Percentiles rank a stretch among this genome's conserved stretches.
phyloP scores from a whole-genome alignment of 2,113 vertebrate species.

The Gulo gulo region DNA sequence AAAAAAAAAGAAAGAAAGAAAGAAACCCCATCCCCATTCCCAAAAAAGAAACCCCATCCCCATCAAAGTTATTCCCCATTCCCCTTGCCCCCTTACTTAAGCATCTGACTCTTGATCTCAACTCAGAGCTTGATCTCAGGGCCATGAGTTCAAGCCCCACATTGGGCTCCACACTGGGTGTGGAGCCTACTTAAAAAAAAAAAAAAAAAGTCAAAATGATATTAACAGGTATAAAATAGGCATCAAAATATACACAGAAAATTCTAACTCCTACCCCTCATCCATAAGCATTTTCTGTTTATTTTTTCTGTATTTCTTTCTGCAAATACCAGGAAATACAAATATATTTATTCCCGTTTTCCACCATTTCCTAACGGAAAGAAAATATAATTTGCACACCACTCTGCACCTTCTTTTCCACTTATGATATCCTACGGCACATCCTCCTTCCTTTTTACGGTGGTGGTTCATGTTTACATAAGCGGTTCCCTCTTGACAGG shows the following conservation, averaged over 20 bases:
- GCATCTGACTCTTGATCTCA: neutral
- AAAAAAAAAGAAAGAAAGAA: neutral
- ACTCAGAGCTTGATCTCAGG: neutral
- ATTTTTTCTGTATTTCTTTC: constrained; percentile 15
- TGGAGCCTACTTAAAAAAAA: neutral
- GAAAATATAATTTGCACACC: neutral
- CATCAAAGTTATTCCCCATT: neutral
- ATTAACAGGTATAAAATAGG: neutral
- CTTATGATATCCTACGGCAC: neutral
- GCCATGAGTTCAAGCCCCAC: too few species aligned
- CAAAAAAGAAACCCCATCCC: neutral
- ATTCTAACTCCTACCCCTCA: neutral
- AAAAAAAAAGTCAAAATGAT: neutral
- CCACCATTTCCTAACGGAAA: neutral
- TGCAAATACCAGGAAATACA: neutral
- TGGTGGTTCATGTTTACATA: constrained; percentile 5
- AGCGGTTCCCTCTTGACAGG: neutral
- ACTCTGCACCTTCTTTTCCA: neutral
- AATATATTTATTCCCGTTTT: neutral
- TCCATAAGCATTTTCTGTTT: neutral
- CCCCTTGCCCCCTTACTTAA: neutral
- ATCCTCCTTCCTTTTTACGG: neutral
- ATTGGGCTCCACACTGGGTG: neutral
- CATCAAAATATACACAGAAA: neutral
- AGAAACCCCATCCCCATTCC: neutral